Base-by-base conservation (phyloP, 2,113 vertebrate species). In the Nycticebus coucang region DNA sequence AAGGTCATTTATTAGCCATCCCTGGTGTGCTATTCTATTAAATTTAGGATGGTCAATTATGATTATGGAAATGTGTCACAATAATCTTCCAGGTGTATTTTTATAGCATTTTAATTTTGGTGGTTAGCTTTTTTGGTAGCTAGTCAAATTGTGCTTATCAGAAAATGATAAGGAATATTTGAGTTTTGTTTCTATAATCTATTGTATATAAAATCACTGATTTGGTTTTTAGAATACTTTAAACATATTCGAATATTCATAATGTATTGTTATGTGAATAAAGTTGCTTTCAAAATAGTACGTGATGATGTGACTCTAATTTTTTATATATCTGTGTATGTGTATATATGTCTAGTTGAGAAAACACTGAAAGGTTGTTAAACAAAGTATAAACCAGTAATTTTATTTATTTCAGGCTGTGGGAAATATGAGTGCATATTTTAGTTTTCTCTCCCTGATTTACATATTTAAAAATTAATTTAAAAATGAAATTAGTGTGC, bases 181-280 rank as follows among this genome's bases (percentile, higher is more conserved):
- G 77, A 94, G 37, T 95, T 96, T 94, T 37, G 19, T 77, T 96
- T 86, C 30, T 9, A 53, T 87, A 72, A 37, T 93, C 57, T 84
- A n/a, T 41, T 89, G 33, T 41, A 62, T 72, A 69, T 79, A 81
- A 90, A 92, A n/a, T 86, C 92, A 12, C 55, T 92, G 15, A 18
- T 37, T 83, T 79, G 19, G 64, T 15, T 94, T 92, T 95, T 77
- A 89, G 72, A 89, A 35, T 35, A 4, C 28, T 78, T 88, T 77
- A 92, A 91, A 59, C 84, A 78, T 91, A 85, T 57, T 86, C 17
- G 74, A 85, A 77, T 74, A 74, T 35, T 68, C 5, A 62, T 68
- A 74, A 57, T 83, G 2, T 85, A 82, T 59, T 87, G 17, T 57
- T 92, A 21, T 53, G 3, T 75, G 41, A 85, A 84, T 83, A 95